Evolutionary conservation across 1,140 invertebrate species (phyloP), one percentile per base, ranked within the genome.

Genomic region (Melanaphis sacchari): DNA sequence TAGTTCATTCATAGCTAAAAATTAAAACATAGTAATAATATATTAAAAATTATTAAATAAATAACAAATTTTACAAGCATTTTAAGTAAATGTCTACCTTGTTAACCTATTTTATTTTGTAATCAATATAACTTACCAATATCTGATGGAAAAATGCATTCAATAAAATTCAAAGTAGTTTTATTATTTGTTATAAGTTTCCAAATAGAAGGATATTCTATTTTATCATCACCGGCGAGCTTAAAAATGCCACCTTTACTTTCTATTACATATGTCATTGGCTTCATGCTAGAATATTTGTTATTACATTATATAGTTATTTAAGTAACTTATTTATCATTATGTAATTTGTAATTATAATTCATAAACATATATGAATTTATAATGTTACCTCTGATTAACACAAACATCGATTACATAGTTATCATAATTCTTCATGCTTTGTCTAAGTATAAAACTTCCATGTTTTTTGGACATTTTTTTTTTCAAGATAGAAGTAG

Each of bases 141-240:
- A 96, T 98, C 97, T 5, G 98, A 98, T 31, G 98, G 97, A 81
- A 97, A 97, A 94, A 98, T 96, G 94, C 97, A 98, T 95, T 98
- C 97, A 66, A 96, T 96, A 18, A 98, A 95, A 94, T 96, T 96
- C 94, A 97, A 95, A 84, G 96, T 95, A 95, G 96, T 95, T 94
- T 96, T 96, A 94, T 97, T 96, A 93, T 96, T 96, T 18, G 95
- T 94, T 59, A 97, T 95, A 43, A 98, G 95, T 91, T 97, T 96
- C 93, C 95, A 95, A 43, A 98, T 95, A 49, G 96, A 96, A 93
- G 95, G 95, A 94, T 97, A 98, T 91, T 95, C 94, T 87, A 95
- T 95, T 49, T 95, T 94, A 93, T 95, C 95, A 93, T 96, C 96
- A 40, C 91, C 91, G 40, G 91, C 66, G 18, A 93, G 76, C 26